phyloP scores from a whole-genome alignment of 2,113 vertebrate genomes.

The Scortum barcoo region DNA sequence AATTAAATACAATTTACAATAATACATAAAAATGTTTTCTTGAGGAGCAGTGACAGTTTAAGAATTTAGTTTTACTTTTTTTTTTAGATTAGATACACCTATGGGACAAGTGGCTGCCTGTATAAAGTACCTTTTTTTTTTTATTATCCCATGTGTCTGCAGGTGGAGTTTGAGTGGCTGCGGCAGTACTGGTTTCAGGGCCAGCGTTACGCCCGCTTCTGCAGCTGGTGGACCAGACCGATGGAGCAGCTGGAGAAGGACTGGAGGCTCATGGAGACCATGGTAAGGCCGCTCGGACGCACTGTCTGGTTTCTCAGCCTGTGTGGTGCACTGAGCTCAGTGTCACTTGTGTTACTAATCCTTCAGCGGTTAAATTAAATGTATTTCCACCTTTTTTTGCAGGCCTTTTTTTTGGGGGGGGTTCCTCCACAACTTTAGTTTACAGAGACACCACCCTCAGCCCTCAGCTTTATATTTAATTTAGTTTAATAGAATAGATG shows the following conservation, averaged over 20 bases:
- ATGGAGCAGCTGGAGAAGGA: slow-evolving; percentile 91
- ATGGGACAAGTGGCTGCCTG: not conserved
- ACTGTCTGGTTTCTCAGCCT: not conserved
- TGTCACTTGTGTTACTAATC: not conserved
- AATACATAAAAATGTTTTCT: not conserved
- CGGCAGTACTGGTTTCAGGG: slow-evolving; percentile 99
- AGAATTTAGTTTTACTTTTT: too few relatives aligned
- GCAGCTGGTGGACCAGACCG: slow-evolving; percentile 93
- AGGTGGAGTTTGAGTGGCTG: slow-evolving; percentile 98
- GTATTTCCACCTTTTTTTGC: not conserved
- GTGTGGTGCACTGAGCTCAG: not conserved
- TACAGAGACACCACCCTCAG: not conserved
- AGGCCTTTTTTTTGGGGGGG: not conserved
- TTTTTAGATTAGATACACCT: not conserved
- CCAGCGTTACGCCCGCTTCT: slow-evolving; percentile 90
- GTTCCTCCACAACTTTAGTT: not conserved
- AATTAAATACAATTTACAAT: not conserved
- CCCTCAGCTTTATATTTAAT: not conserved
- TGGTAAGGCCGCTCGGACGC: slow-evolving; percentile 85
- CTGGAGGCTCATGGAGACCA: slow-evolving; percentile 94
- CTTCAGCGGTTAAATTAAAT: not conserved
- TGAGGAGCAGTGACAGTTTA: not conserved
- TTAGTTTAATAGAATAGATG: not conserved
- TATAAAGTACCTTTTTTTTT: not conserved
- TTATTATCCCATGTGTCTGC: slow-evolving; percentile 23